A percentile compares a stretch with the other conserved stretches of the same genome.
Evolutionary conservation across 2,888 invertebrate species (phyloP).

Genomic region (Agriotes lineatus): DNA sequence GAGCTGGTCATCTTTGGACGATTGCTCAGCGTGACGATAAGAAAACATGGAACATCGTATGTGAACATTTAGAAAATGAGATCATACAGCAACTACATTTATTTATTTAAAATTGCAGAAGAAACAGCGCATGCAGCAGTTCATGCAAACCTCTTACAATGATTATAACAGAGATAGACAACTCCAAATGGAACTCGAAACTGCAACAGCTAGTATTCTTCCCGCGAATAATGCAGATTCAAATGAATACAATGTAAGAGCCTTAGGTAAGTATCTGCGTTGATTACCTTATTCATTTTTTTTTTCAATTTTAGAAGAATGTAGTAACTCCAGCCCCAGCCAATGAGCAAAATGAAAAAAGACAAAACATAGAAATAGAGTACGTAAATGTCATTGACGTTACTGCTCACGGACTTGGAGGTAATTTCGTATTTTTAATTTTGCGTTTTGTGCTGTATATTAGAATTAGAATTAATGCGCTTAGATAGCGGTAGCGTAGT

Average conservation of each 20-base stretch:
- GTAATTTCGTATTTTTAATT: constrained; percentile 53
- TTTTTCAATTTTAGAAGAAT: constrained; percentile 30
- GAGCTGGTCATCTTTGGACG: constrained; percentile 92
- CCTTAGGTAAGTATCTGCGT: too few relatives aligned
- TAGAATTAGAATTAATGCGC: background rate
- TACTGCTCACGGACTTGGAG: constrained; percentile 59
- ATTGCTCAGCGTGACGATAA: constrained; percentile 77
- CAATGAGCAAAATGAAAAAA: constrained; percentile 39
- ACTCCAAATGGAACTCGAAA: constrained; percentile 68
- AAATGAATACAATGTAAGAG: constrained; percentile 39
- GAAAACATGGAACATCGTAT: constrained; percentile 71
- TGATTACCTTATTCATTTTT: background rate
- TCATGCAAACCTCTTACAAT: constrained; percentile 64
- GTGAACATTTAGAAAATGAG: background rate
- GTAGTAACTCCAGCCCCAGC: constrained; percentile 19
- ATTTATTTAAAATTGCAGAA: constrained; percentile 58
- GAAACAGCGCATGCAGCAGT: constrained; percentile 70
- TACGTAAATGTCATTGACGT: constrained; percentile 61
- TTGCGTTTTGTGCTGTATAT: background rate
- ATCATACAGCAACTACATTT: background rate
- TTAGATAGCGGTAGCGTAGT: constrained; percentile 10
- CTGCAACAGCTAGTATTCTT: constrained; percentile 70
- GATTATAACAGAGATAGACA: constrained; percentile 51
- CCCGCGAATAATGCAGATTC: constrained; percentile 54
- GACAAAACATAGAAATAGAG: constrained; percentile 60